Evolutionary conservation across 2,113 vertebrate species (phyloP).

Genomic region (Datnioides undecimradiatus): DNA sequence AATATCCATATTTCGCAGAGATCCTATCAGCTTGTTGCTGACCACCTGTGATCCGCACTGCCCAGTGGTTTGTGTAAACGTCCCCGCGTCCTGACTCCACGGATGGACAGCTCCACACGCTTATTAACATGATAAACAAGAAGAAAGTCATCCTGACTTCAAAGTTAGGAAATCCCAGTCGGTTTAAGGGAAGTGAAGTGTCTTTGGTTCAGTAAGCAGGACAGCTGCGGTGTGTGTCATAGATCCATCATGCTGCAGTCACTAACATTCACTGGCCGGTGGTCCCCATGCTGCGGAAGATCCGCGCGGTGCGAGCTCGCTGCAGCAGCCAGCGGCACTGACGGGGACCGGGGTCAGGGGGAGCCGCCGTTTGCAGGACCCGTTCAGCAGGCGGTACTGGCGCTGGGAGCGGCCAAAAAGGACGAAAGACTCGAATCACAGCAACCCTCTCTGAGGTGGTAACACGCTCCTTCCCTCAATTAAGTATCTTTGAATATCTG

Average conservation of each 20-base stretch:
- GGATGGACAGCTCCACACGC: slow-evolving; percentile 45
- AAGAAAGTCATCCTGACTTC: slow-evolving; percentile 59
- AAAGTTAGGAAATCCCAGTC: not conserved
- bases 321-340: too few species aligned
- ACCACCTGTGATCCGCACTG: slow-evolving; percentile 87
- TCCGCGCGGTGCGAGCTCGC: not conserved
- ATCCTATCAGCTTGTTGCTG: slow-evolving; percentile 84
- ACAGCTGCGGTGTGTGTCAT: not conserved
- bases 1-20: slow-evolving; percentile 89
- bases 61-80: slow-evolving; percentile 93
- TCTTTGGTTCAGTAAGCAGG: not conserved
- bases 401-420: too few species aligned
- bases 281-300: not conserved
- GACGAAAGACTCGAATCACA: too few species aligned
- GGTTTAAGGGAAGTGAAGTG: not conserved
- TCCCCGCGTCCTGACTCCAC: slow-evolving; percentile 62
- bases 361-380: too few species aligned
- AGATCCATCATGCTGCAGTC: not conserved
- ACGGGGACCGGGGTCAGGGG: too few species aligned
- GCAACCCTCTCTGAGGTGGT: too few species aligned
- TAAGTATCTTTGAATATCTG: too few species aligned
- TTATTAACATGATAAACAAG: slow-evolving; percentile 44
- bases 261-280: not conserved
- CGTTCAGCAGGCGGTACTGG: too few species aligned
- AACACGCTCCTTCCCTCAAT: too few species aligned